Conservation (phyloP, 1,140 invertebrate species). For the Drosophila nasuta region DNA sequence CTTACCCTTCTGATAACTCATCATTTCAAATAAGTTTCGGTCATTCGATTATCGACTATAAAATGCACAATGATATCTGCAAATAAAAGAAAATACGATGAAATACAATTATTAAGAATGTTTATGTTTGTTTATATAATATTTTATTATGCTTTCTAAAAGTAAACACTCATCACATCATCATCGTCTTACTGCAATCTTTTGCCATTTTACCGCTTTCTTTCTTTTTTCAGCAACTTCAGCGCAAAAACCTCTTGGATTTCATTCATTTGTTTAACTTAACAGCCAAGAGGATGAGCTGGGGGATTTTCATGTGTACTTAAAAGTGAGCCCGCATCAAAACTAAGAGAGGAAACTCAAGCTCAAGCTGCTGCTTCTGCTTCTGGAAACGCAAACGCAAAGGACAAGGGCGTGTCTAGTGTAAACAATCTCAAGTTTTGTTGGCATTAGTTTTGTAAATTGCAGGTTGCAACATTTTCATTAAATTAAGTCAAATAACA, state of each 20-base stretch:
- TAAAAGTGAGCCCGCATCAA: conserved; percentile 73
- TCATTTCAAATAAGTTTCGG: conserved; percentile 65
- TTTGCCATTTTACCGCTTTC: conserved; percentile 48
- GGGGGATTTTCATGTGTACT: conserved; percentile 60
- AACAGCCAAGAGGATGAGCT: conserved; percentile 21
- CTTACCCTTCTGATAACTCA: conserved; percentile 84
- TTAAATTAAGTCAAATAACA: conserved; percentile 81
- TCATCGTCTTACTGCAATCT: conserved; percentile 30
- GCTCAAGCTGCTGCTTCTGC: not conserved
- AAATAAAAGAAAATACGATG: conserved; percentile 17
- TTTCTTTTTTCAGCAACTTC: conserved; percentile 46
- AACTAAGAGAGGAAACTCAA: conserved; percentile 14
- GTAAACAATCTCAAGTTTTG: conserved; percentile 77
- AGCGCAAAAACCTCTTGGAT: conserved; percentile 56
- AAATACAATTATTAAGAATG: conserved; percentile 19
- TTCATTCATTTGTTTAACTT: conserved; percentile 72
- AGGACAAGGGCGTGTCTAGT: conserved; percentile 14
- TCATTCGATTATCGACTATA: conserved; percentile 30
- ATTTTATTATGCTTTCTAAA: conserved; percentile 2
- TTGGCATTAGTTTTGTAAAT: conserved; percentile 75
- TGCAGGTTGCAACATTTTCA: conserved; percentile 83
- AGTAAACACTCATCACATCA: conserved; percentile 26
- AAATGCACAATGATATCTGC: conserved; percentile 38
- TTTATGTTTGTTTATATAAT: not conserved
- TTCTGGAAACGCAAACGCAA: not conserved